Base-by-base conservation (phyloP, 2,797 vertebrate species). In the Lophius americanus region DNA sequence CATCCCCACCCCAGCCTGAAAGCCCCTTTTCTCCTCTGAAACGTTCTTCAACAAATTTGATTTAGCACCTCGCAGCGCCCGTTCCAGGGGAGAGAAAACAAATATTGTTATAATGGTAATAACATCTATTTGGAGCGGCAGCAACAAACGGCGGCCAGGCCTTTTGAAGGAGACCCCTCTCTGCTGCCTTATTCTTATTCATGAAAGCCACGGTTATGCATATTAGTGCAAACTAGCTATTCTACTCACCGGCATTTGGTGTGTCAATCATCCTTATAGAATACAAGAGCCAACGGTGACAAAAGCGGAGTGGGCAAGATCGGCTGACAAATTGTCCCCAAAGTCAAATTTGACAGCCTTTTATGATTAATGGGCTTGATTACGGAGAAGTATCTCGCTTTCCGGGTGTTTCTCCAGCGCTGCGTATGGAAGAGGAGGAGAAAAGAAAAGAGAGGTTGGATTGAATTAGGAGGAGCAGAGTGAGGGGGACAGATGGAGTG, bases 281-380 rank as follows among this genome's bases (percentile, higher is more conserved):
- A 69, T 86, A 94, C 93, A 93, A 93, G 92, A 88, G 89, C 76
- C 89, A 60, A 49, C 66, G 59, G 75, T 79, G 89, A 92, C 90
- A 91, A 86, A 91, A 90, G 88, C 85, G 13, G 75, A 90, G 86
- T 80, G 88, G 88, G 70, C 87, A 76, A 70, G 89, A 88, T 75
- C 75, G 83, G 70, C 92, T 92, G 93, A 94, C 92, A 94, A 94
- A 95, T 95, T 94, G 93, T 94, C 93, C 93, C 94, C 93, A 93
- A 93, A 94, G 93, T 94, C 93, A 92, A 88, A 94, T 93, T 93
- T 94, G 94, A 95, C 94, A 94, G 93, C 81, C 90, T 93, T 92
- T 93, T 93, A 93, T 93, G 94, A 95, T 95, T 93, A 94, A 95
- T 94, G 94, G 85, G 90, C 87, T 90, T 93, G 92, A 95, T 94